Percentiles rank a stretch among this genome's conserved stretches.
These are phyloP conservation scores for Lysandra bellargus DNA, from an alignment of 2,888 invertebrate genomes.

Conservation along the genomic window DNA sequence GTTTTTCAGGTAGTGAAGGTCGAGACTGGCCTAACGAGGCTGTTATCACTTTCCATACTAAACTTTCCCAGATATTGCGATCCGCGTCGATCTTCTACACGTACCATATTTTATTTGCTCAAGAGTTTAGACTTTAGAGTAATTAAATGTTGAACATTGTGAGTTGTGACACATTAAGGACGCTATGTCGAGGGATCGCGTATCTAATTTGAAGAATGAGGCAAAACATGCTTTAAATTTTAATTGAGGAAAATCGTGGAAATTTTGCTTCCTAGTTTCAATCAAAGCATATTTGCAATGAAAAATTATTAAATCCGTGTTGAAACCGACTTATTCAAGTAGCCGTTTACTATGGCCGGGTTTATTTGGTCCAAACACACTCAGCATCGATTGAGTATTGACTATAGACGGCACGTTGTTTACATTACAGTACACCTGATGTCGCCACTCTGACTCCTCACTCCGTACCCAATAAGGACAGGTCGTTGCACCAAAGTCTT, in stretches of 20 bases:
- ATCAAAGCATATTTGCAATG: background rate
- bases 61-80: background rate
- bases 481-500: constrained; percentile 70
- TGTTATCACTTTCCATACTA: constrained; percentile 5
- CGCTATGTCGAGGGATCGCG: background rate
- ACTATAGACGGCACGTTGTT: constrained; percentile 23
- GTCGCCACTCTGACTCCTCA: constrained; percentile 48
- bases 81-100: background rate
- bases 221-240: background rate
- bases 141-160: too few relatives aligned
- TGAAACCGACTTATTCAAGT: background rate
- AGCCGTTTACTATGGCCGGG: background rate
- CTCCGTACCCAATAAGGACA: constrained; percentile 68
- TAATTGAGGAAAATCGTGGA: background rate
- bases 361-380: constrained; percentile 9
- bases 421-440: constrained; percentile 40
- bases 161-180: too few relatives aligned
- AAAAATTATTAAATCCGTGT: background rate
- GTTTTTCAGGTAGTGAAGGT: constrained; percentile 15
- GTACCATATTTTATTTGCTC: background rate
- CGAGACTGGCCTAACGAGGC: background rate
- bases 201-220: background rate
- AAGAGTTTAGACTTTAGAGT: background rate
- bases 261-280: background rate
- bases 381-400: background rate